Conservation (phyloP, 2,113 vertebrate genomes). For the Tricholaema leucomelas region DNA sequence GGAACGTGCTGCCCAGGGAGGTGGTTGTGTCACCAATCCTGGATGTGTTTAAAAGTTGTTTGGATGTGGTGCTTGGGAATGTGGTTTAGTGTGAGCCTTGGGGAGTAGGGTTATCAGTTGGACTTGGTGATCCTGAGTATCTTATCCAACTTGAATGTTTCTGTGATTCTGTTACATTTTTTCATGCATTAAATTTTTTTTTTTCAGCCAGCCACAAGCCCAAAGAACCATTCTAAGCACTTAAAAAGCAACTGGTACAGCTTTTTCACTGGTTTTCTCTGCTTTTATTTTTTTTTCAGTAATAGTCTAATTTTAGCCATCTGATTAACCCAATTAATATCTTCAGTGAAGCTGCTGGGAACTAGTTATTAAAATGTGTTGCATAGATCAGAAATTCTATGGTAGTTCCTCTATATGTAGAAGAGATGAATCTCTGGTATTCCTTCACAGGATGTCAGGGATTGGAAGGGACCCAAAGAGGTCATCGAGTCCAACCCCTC, state of each 20-base stretch:
- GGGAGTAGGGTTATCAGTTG: no score
- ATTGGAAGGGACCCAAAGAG: no score
- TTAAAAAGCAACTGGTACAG: not conserved
- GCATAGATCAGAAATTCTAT: not conserved
- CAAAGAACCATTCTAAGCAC: not conserved
- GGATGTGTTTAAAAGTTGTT: no score
- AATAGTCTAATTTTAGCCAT: not conserved
- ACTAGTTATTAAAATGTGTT: not conserved
- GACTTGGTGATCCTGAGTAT: no score
- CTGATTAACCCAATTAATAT: not conserved
- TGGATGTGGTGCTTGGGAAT: no score
- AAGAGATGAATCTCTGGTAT: not conserved
- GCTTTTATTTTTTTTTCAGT: not conserved
- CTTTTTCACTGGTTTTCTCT: not conserved
- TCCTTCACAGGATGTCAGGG: no score
- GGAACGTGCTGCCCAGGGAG: no score
- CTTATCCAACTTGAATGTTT: no score
- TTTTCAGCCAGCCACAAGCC: not conserved
- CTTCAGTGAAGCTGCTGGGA: not conserved
- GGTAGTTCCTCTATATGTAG: not conserved
- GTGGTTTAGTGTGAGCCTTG: no score
- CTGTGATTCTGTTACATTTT: not conserved
- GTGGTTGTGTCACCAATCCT: no score
- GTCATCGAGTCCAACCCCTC: no score
- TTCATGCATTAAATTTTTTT: not conserved